Conservation (phyloP, 2,888 invertebrate species). For the Linnaemya vulpina region DNA sequence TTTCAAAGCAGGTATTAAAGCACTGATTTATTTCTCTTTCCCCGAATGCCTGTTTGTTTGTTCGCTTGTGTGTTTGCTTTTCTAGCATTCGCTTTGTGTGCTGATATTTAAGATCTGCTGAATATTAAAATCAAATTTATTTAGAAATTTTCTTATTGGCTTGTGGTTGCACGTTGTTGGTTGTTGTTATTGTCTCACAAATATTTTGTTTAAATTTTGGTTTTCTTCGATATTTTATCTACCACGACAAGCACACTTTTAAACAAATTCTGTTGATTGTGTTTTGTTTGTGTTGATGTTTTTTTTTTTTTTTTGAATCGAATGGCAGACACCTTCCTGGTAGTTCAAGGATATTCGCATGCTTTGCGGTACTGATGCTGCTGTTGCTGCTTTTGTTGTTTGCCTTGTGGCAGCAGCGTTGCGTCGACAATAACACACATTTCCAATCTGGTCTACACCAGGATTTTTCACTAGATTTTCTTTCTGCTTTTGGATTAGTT, state of each 20-base stretch:
- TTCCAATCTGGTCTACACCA: not conserved
- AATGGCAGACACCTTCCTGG: conserved; percentile 27
- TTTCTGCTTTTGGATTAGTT: not conserved
- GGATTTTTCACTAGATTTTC: conserved; percentile 7
- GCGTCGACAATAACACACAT: conserved; percentile 26
- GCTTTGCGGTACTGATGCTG: conserved; percentile 20
- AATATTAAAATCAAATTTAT: conserved; percentile 80
- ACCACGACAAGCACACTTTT: not conserved
- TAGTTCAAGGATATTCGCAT: conserved; percentile 29
- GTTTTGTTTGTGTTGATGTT: not conserved
- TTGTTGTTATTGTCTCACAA: conserved; percentile 17
- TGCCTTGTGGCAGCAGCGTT: not conserved
- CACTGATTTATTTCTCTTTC: not conserved
- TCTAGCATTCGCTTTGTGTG: not conserved
- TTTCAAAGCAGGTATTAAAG: not conserved
- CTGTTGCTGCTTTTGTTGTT: conserved; percentile 23
- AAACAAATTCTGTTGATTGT: conserved; percentile 11
- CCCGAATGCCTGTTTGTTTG: not conserved
- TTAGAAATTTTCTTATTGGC: conserved; percentile 66
- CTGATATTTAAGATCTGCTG: conserved; percentile 73
- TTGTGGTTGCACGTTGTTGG: conserved; percentile 20
- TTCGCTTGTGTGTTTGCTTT: not conserved
- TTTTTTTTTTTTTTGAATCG: no score
- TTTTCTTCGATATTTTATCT: conserved; percentile 34
- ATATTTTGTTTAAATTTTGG: conserved; percentile 50